Base-by-base conservation (phyloP, 1,140 invertebrate species). In the Portunus trituberculatus region DNA sequence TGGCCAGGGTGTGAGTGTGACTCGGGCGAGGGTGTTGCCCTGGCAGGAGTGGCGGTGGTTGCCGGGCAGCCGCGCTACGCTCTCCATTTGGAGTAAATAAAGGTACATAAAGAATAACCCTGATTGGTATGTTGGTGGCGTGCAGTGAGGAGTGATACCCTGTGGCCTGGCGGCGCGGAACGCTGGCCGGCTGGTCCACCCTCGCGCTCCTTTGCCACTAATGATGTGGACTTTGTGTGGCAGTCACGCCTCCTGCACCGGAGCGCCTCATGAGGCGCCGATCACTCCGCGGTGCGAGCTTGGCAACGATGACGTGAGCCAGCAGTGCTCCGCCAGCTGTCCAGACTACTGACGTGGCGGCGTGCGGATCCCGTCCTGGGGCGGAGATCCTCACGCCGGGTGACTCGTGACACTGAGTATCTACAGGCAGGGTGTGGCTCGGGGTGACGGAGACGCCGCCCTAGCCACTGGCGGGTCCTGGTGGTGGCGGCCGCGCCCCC, bases 401-500 rank as follows among this genome's bases (percentile, higher is more conserved):
- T 76, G 67, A 76, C 67, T 76, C 67, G 67, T 76, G 12, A 76
- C 67, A 76, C 67, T n/a, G 67, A 76, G 67, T 76, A 76, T 76
- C 67, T 76, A 76, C 67, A 76, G 67, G 25, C 67, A n/a, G 25
- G 67, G 67, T 59, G 67, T 76, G 67, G 67, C 67, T 76, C 52
- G 52, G 67, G 67, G 67, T n/a, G 67, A 76, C 20, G n/a, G 20
- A 25, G 67, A 76, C 67, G 67, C 20, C 67, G 20, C 67, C 67
- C 67, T 76, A 2, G n/a, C 67, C 67, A 76, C 67, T 25, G 52
- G 52, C 52, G 52, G 10, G 52, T 12, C 52, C 52, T 4, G 52
- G 52, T 59, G 52, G 67, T 76, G 67, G 67, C 67, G 67, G 67
- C 67, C 67, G 20, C 67, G 20, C 20, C 67, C 25, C 67, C 67